These are phyloP conservation scores for Acanthosoma haemorrhoidale DNA, from an alignment of 2,888 invertebrate species.

Conservation along the genomic window DNA sequence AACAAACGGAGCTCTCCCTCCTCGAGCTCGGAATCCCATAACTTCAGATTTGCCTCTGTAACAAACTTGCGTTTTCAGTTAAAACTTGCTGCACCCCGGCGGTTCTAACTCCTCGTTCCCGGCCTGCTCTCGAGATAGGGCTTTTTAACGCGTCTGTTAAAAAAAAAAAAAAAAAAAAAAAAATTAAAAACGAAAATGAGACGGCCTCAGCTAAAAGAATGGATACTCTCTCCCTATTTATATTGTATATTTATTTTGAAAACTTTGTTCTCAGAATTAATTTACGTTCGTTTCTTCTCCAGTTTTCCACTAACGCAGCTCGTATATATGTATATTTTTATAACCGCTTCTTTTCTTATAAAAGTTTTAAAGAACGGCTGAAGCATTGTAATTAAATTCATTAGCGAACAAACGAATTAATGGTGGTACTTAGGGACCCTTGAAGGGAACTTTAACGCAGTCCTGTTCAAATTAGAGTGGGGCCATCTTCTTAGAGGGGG, in stretches of 20 bases:
- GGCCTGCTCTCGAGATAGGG: not conserved
- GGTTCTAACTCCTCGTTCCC: not conserved
- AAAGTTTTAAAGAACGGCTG: not conserved
- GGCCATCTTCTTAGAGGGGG: too few species aligned
- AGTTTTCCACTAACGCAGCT: not conserved
- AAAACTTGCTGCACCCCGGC: not conserved
- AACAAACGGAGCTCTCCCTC: too few species aligned
- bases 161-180: not conserved
- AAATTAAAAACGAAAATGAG: not conserved
- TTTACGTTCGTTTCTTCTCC: not conserved
- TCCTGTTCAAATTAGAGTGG: too few species aligned
- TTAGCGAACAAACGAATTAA: not conserved
- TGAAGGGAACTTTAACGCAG: too few species aligned
- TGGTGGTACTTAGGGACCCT: not conserved
- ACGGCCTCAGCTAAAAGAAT: not conserved
- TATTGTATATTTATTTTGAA: slow-evolving; percentile 6
- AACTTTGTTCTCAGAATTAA: slow-evolving; percentile 1
- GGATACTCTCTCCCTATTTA: not conserved
- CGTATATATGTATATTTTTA: not conserved
- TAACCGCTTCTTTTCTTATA: too few species aligned
- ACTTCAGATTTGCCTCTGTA: not conserved
- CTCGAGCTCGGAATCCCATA: too few species aligned
- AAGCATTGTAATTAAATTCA: not conserved
- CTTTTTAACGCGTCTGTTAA: slow-evolving; percentile 1
- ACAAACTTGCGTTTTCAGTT: not conserved